Percentiles rank a stretch among this genome's conserved stretches.
These are phyloP conservation scores for Heterotilapia buettikoferi DNA, from an alignment of 2,113 vertebrate genomes.

Conservation along the genomic window DNA sequence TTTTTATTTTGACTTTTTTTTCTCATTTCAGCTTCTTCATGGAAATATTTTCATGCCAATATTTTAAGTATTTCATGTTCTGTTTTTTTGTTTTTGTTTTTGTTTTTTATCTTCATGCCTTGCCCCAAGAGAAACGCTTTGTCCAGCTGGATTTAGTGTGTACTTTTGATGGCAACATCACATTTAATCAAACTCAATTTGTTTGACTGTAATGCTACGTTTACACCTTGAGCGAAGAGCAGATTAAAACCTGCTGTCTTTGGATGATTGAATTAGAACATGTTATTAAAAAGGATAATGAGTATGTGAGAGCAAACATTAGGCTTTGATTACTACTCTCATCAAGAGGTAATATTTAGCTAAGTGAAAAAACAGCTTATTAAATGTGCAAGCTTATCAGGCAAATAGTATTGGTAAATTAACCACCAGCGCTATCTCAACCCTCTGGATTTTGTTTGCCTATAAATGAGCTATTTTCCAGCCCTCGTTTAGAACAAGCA, in stretches of 20 bases:
- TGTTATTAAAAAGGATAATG: constrained; percentile 72
- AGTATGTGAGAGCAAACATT: constrained; percentile 63
- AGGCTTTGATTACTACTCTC: constrained; percentile 61
- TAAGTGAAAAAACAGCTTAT: constrained; percentile 55
- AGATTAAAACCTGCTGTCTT: constrained; percentile 55
- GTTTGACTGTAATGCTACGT: constrained; percentile 43
- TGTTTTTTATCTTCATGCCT: background rate
- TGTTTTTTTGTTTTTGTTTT: background rate
- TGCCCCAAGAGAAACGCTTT: background rate
- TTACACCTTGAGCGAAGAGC: constrained; percentile 53
- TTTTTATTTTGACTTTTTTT: background rate
- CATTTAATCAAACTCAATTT: constrained; percentile 60
- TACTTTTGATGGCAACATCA: constrained; percentile 18
- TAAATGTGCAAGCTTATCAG: constrained; percentile 58
- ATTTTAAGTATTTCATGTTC: background rate
- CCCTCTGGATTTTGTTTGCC: constrained; percentile 34
- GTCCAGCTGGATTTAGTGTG: background rate
- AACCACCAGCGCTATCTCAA: constrained; percentile 19
- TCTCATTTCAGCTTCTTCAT: background rate
- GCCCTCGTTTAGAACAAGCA: constrained; percentile 39
- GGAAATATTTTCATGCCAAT: background rate
- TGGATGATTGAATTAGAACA: constrained; percentile 67
- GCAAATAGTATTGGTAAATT: constrained; percentile 49
- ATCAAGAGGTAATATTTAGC: constrained; percentile 61
- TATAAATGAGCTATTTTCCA: constrained; percentile 35